A percentile compares a stretch with the other conserved stretches of the same genome.
Conservation (phyloP, 2,888 invertebrate genomes). For the Parelbella ahira region DNA sequence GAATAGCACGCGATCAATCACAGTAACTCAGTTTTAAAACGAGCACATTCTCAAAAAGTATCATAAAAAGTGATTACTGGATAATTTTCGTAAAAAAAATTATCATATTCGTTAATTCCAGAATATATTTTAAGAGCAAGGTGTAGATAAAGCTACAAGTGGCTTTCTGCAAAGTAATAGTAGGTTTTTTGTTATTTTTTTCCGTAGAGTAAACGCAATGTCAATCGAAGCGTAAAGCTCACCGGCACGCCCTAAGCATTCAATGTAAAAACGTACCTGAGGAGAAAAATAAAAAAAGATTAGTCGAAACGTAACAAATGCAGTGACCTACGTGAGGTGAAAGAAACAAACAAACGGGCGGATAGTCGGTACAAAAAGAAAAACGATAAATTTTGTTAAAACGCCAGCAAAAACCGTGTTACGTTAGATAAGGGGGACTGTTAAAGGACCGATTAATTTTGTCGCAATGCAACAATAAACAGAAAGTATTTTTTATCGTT, state of each 20-base stretch:
- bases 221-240: too few relatives aligned
- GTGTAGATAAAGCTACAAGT: too few relatives aligned
- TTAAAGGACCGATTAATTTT: slow-evolving; percentile 33
- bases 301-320: slow-evolving; percentile 47
- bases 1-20: slow-evolving; percentile 51
- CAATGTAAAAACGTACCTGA: slow-evolving; percentile 30
- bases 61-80: too few relatives aligned
- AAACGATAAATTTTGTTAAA: slow-evolving; percentile 70
- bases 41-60: too few relatives aligned
- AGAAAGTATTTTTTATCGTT: too few relatives aligned
- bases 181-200: too few relatives aligned
- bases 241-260: slow-evolving; percentile 10
- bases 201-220: too few relatives aligned
- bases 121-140: too few relatives aligned
- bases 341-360: slow-evolving; percentile 45
- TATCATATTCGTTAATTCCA: too few relatives aligned
- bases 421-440: slow-evolving; percentile 41
- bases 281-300: slow-evolving; percentile 35
- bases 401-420: slow-evolving; percentile 55
- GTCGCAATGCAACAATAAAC: too few relatives aligned
- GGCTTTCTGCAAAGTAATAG: too few relatives aligned
- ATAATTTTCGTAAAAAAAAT: too few relatives aligned
- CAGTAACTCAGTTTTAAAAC: slow-evolving; percentile 13
- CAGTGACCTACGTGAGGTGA: slow-evolving; percentile 49
- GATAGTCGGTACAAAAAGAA: slow-evolving; percentile 53